Evolutionary conservation across 1,140 invertebrate species (phyloP).

Genomic region (Bemisia tabaci): DNA sequence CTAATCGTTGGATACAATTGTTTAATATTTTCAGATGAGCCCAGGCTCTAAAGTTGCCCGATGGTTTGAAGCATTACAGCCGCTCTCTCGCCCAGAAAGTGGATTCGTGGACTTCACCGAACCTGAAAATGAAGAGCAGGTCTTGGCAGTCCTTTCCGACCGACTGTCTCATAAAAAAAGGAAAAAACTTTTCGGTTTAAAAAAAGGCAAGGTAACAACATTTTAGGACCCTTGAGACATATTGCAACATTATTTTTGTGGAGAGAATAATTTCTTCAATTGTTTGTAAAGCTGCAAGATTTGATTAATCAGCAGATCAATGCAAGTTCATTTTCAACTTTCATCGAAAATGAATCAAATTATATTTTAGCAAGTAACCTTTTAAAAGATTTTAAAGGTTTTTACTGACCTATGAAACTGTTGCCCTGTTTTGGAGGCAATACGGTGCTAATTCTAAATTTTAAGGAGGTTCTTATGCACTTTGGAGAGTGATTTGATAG

Average conservation of each 20-base stretch:
- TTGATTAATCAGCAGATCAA: not conserved
- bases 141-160: not conserved
- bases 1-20: too few relatives aligned
- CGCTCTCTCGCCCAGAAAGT: slow-evolving; percentile 50
- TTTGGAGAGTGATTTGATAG: too few relatives aligned
- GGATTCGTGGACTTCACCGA: slow-evolving; percentile 50
- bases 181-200: not conserved
- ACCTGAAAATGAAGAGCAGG: not conserved
- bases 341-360: too few relatives aligned
- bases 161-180: not conserved
- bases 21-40: slow-evolving; percentile 37
- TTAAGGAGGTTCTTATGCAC: too few relatives aligned
- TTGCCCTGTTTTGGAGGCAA: too few relatives aligned
- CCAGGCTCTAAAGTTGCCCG: slow-evolving; percentile 54
- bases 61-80: slow-evolving; percentile 49
- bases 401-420: not conserved
- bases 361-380: not conserved
- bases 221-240: not conserved
- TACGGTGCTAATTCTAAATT: too few relatives aligned
- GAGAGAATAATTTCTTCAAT: not conserved
- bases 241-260: not conserved
- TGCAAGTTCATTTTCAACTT: too few relatives aligned
- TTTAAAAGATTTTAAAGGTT: not conserved
- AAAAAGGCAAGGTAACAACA: not conserved
- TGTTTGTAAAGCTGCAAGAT: not conserved